A percentile compares a stretch with the other conserved stretches of the same genome.
phyloP scores from a whole-genome alignment of 2,888 invertebrate genomes.

The Neria commutata region DNA sequence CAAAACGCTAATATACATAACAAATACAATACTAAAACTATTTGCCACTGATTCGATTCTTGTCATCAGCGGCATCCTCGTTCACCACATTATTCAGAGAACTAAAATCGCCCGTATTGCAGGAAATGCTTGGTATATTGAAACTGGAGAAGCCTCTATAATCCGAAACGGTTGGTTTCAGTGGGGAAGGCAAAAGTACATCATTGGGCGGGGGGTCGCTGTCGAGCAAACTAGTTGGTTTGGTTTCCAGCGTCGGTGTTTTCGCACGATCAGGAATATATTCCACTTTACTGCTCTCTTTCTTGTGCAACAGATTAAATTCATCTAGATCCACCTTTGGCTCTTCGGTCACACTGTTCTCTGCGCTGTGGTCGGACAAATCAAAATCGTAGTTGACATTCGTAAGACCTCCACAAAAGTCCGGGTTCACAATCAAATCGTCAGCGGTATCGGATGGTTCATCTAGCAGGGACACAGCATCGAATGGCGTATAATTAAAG shows the following conservation, averaged over 20 bases:
- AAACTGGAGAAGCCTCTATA: conserved; percentile 70
- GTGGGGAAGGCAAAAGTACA: conserved; percentile 66
- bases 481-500: conserved; percentile 64
- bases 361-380: conserved; percentile 72
- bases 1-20: too few relatives aligned
- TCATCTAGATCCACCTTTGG: conserved; percentile 57
- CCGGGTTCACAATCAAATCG: conserved; percentile 62
- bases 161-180: conserved; percentile 65
- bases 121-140: conserved; percentile 71
- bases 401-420: conserved; percentile 68
- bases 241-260: conserved; percentile 28
- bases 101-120: conserved; percentile 68
- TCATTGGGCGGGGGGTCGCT: conserved; percentile 58
- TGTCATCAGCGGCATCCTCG: too few relatives aligned
- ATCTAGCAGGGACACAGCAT: conserved; percentile 64
- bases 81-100: conserved; percentile 44
- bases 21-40: too few relatives aligned
- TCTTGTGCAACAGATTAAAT: conserved; percentile 57
- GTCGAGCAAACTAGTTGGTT: conserved; percentile 53
- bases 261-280: background rate
- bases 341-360: conserved; percentile 71
- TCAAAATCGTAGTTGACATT: conserved; percentile 80
- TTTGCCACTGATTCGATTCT: too few relatives aligned
- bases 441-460: conserved; percentile 67
- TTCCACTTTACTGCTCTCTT: background rate